These are phyloP conservation scores for Crambe crambe DNA, from an alignment of 37 sponge, comb jelly and placozoan genomes.

Conservation along the genomic window DNA sequence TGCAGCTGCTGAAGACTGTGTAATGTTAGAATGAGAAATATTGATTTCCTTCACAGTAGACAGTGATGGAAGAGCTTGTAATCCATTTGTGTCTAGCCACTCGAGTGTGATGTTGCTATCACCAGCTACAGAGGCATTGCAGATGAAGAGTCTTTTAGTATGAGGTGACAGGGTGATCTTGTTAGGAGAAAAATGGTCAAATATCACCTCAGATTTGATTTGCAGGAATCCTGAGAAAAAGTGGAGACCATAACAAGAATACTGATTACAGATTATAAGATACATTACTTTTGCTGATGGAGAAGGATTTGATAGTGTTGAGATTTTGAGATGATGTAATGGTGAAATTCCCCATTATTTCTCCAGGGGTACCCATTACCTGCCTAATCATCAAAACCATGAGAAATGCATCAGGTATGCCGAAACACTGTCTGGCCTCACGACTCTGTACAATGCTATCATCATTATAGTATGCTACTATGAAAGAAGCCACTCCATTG, in stretches of 20 bases:
- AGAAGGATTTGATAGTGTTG: too few species aligned
- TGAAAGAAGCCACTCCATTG: not conserved
- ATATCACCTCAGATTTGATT: not conserved
- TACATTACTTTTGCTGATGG: too few species aligned
- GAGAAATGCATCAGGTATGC: not conserved
- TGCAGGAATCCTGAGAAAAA: not conserved
- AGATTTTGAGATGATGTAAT: not conserved
- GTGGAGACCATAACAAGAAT: too few species aligned
- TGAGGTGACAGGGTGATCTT: not conserved
- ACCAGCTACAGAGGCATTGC: conserved; percentile 9
- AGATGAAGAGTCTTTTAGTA: not conserved
- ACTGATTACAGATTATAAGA: too few species aligned
- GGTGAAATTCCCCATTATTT: not conserved
- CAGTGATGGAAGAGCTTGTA: not conserved
- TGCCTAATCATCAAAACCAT: not conserved
- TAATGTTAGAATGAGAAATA: not conserved
- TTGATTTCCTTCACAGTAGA: not conserved
- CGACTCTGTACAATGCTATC: not conserved
- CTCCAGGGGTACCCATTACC: not conserved
- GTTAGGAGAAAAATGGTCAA: not conserved
- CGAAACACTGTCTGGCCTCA: not conserved
- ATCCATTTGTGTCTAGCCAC: too few species aligned
- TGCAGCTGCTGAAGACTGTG: not conserved
- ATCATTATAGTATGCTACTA: not conserved
- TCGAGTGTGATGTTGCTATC: not conserved